Percentiles rank a stretch among this genome's conserved stretches.
Evolutionary conservation across 2,113 vertebrate genomes (phyloP).

Genomic region (Pangasianodon gigas): DNA sequence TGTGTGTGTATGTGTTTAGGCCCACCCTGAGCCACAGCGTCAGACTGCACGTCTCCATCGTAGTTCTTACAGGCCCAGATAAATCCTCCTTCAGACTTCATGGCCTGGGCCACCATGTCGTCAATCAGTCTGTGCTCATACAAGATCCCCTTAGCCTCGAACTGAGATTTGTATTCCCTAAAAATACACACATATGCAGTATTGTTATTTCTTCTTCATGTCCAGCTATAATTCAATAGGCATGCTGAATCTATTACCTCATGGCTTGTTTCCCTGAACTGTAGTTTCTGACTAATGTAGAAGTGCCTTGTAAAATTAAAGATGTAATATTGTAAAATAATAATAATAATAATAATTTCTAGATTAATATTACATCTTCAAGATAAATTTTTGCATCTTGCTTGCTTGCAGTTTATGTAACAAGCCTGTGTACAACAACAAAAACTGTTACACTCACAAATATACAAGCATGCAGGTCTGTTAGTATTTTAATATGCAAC

Average conservation of each 20-base stretch:
- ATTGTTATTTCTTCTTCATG: neutral
- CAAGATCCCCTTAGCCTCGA: slow-evolving; percentile 92
- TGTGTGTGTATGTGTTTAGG: neutral
- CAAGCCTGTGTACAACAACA: too few relatives aligned
- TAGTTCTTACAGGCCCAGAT: slow-evolving; percentile 99
- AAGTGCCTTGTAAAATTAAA: neutral
- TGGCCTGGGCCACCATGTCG: slow-evolving; percentile 97
- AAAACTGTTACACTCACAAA: too few relatives aligned
- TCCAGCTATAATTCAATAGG: neutral
- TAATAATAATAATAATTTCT: neutral
- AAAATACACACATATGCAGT: neutral
- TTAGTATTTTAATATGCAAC: too few relatives aligned
- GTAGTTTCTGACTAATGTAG: neutral
- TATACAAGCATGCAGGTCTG: too few relatives aligned
- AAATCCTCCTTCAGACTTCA: slow-evolving; percentile 98
- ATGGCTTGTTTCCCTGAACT: neutral
- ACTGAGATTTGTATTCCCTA: slow-evolving; percentile 88
- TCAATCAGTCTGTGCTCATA: slow-evolving; percentile 98
- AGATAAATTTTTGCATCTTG: too few relatives aligned
- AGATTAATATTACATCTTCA: neutral
- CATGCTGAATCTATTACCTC: neutral
- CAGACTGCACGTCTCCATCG: slow-evolving; percentile 97
- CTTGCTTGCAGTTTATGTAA: too few relatives aligned
- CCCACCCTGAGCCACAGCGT: slow-evolving; percentile 94
- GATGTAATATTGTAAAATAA: neutral